These are phyloP conservation scores for Eupithecia pulchellata DNA, from an alignment of 2,888 invertebrate genomes.

Conservation along the genomic window DNA sequence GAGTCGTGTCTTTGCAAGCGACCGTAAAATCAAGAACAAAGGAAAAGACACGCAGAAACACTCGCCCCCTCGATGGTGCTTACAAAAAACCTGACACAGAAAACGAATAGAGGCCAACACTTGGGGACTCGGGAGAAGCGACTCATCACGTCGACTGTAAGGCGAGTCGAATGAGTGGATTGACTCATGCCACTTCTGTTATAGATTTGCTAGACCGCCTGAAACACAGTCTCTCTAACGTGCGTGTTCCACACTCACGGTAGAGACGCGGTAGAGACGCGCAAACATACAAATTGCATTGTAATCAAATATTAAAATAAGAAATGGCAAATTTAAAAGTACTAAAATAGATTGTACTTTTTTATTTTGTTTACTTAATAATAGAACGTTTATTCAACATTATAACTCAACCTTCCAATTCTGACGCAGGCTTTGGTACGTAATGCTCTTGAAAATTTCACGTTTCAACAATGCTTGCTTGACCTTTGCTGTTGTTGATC, in stretches of 20 bases:
- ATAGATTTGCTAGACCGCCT: too few species aligned
- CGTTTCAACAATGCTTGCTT: not conserved
- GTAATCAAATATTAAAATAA: too few species aligned
- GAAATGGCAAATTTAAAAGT: too few species aligned
- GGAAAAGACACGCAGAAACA: not conserved
- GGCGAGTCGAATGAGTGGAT: not conserved
- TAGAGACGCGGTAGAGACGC: too few species aligned
- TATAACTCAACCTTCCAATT: not conserved
- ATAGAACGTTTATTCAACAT: not conserved
- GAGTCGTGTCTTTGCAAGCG: not conserved
- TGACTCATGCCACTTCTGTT: not conserved
- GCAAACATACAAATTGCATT: too few species aligned
- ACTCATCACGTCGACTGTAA: not conserved
- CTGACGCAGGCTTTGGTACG: not conserved
- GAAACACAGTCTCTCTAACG: too few species aligned
- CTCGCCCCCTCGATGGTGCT: not conserved
- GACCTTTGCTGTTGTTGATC: not conserved
- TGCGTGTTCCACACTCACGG: too few species aligned
- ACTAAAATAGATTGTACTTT: too few species aligned
- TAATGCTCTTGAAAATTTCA: not conserved
- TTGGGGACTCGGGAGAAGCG: not conserved
- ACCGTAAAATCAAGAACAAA: not conserved
- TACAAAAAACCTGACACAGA: constrained; percentile 2
- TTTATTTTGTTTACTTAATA: not conserved
- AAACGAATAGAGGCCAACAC: not conserved